Conservation (phyloP, 2,888 invertebrate species). For the Phytoseiulus persimilis region DNA sequence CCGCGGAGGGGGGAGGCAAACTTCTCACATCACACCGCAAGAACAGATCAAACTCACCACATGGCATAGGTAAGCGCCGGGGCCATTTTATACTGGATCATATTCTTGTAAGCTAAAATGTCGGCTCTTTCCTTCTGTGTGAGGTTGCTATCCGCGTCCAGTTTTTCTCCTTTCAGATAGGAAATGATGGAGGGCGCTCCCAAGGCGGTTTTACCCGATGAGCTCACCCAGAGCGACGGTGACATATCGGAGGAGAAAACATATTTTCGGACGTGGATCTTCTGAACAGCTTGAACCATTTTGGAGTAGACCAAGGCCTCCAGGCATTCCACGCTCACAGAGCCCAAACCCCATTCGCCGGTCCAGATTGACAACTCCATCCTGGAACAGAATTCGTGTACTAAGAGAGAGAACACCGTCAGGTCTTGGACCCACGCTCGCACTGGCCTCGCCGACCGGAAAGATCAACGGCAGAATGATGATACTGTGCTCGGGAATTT, state of each 20-base stretch:
- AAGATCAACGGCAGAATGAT: no score
- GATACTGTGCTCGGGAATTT: no score
- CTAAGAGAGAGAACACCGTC: no score
- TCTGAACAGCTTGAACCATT: slow-evolving; percentile 25
- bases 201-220: not conserved
- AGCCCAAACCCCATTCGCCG: slow-evolving; percentile 78
- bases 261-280: not conserved
- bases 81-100: slow-evolving; percentile 15
- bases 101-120: slow-evolving; percentile 13
- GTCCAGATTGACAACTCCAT: slow-evolving; percentile 66
- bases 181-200: not conserved
- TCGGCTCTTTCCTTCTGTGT: not conserved
- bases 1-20: no score
- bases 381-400: not conserved
- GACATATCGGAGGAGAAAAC: slow-evolving; percentile 18
- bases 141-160: slow-evolving; percentile 12
- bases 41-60: not conserved
- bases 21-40: not conserved
- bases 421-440: no score
- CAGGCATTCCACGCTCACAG: slow-evolving; percentile 71
- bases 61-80: slow-evolving; percentile 7
- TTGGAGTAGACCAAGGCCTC: slow-evolving; percentile 61
- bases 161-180: not conserved
- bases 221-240: not conserved
- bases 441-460: no score